Base-by-base conservation (phyloP, 2,797 vertebrate genomes). In the Sus cebifrons region DNA sequence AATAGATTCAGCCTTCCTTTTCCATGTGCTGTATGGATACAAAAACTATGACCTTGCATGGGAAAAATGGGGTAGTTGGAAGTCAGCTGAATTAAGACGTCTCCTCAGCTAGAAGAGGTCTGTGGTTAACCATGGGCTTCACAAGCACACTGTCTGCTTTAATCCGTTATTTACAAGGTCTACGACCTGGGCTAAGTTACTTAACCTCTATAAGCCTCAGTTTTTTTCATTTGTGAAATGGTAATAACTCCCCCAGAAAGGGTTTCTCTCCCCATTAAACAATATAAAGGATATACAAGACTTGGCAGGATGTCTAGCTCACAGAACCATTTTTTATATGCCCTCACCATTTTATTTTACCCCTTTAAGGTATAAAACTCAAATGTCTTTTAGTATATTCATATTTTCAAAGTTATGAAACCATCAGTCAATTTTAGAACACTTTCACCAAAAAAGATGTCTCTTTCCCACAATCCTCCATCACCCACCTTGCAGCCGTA, bases 1-100 rank as follows among this genome's bases (percentile, higher is more conserved):
- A 88, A 75, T 6, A 64, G 64, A 15, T 94, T 95, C 84, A 91
- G 44, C n/a, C 21, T 95, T 81, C 75, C 67, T 67, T 88, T 82
- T 85, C 3, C 9, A 23, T 70, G 32, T 32, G 40, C 64, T 77
- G 44, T 49, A 49, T 49, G 44, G 83, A 86, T 32, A 90, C n/a
- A 94, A 85, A 95, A 94, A 29, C 4, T 44, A 84, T 74, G 17
- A 86, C 10, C 56, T n/a, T 60, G 14, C 36, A 86, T 65, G 29
- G 84, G 25, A 60, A 83, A 89, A 93, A 83, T 58, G 12, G 27
- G 29, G 23, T 60, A 89, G 68, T 21, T 0, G 74, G 23, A 89
- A 16, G 44, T 83, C 64, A 74, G 44, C 52, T 86, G 54, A 96
- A 94, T 60, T 13, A 77, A 89, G 74, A 65, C 2, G 3, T 96